Evolutionary conservation across 2,797 vertebrate species (phyloP).

Genomic region (Myotis pilosus): DNA sequence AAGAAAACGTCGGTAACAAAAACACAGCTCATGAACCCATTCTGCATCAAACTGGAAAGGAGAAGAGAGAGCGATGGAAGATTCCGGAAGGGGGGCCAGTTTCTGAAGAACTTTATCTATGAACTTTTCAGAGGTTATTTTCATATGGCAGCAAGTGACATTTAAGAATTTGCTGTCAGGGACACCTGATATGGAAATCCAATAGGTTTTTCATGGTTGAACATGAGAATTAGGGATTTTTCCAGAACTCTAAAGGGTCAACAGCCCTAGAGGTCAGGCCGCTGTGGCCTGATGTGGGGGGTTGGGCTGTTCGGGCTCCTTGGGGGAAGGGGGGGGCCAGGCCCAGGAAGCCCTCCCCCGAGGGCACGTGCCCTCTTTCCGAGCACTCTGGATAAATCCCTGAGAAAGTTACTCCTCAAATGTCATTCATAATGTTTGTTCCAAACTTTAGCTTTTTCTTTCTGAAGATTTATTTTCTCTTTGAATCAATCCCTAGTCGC

Average conservation of each 20-base stretch:
- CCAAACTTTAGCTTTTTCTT: constrained; percentile 83
- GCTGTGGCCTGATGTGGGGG: not conserved
- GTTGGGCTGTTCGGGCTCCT: not conserved
- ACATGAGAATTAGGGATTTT: constrained; percentile 84
- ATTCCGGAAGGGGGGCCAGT: constrained; percentile 73
- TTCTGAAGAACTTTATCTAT: constrained; percentile 84
- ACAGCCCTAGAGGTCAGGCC: constrained; percentile 49
- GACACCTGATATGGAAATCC: constrained; percentile 81
- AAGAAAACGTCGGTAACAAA: constrained; percentile 75
- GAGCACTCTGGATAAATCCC: constrained; percentile 85
- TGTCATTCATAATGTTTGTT: constrained; percentile 90
- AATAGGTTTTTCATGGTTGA: constrained; percentile 81
- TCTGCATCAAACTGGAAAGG: constrained; percentile 83
- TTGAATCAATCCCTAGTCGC: constrained; percentile 64
- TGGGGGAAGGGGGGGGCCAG: not conserved
- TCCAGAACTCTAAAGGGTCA: constrained; percentile 82
- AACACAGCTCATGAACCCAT: constrained; percentile 76
- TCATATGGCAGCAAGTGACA: constrained; percentile 82
- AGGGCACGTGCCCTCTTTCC: not conserved
- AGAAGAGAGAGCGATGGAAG: constrained; percentile 75
- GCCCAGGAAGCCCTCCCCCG: not conserved
- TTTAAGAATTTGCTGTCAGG: constrained; percentile 82
- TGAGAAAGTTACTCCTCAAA: constrained; percentile 82
- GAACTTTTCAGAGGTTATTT: constrained; percentile 87
- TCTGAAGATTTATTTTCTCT: constrained; percentile 81